phyloP scores from a whole-genome alignment of 2,113 vertebrate species.

The Hemicordylus capensis region DNA sequence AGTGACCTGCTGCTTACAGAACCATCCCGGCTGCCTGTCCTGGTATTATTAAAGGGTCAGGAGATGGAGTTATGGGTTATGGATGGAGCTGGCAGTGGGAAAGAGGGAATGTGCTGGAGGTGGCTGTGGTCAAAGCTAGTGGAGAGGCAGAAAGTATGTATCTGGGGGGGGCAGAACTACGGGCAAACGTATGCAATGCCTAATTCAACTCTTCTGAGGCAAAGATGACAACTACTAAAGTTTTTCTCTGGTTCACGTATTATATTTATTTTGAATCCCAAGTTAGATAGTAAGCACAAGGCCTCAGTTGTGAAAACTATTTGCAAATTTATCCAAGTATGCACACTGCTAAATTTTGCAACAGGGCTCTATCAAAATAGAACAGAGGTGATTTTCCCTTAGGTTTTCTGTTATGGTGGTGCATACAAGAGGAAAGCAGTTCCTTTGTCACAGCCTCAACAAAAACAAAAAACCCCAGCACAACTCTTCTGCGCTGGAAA shows the following conservation, averaged over 20 bases:
- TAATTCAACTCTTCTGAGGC: neutral
- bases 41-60: neutral
- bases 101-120: neutral
- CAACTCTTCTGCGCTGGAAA: no score
- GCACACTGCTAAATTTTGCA: neutral
- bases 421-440: neutral
- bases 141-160: neutral
- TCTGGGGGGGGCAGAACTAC: neutral
- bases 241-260: neutral
- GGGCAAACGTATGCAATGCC: neutral
- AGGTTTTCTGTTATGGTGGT: neutral
- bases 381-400: no score
- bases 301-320: neutral
- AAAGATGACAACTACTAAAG: rapidly evolving
- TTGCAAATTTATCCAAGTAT: neutral
- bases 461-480: neutral
- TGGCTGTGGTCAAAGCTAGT: neutral
- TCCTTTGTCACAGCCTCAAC: neutral
- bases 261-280: neutral
- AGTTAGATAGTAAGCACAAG: neutral
- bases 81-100: neutral
- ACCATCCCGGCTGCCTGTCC: neutral
- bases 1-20: neutral
- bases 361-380: neutral
- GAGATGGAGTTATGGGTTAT: neutral